These are phyloP conservation scores for Urocyon cinereoargenteus DNA, from an alignment of 2,797 vertebrate species.

Conservation along the genomic window DNA sequence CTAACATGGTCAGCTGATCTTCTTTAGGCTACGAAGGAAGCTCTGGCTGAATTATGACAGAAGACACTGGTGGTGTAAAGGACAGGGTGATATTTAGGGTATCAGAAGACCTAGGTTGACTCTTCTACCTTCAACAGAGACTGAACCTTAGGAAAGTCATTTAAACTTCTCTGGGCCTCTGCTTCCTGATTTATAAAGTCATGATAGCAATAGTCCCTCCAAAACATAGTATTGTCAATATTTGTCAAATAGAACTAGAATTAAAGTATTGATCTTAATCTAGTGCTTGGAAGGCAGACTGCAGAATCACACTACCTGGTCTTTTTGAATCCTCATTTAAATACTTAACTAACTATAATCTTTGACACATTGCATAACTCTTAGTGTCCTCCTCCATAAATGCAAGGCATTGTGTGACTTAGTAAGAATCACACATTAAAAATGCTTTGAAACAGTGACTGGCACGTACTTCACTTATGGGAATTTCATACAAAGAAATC, in stretches of 20 bases:
- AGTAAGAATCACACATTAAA: background rate
- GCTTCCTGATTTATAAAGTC: background rate
- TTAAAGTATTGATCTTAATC: background rate
- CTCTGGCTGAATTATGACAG: background rate
- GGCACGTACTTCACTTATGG: background rate
- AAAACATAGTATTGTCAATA: background rate
- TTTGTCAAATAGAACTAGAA: background rate
- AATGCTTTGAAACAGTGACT: background rate
- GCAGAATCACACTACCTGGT: background rate
- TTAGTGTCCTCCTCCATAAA: background rate
- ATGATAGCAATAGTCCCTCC: background rate
- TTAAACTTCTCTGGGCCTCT: background rate
- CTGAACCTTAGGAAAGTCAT: background rate
- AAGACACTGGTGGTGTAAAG: background rate
- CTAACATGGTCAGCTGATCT: background rate
- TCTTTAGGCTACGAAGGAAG: background rate
- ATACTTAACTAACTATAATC: background rate
- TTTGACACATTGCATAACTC: background rate
- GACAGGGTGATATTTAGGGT: background rate
- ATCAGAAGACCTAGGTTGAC: background rate
- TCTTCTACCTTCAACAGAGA: background rate
- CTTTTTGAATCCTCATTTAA: background rate
- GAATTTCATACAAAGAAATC: background rate
- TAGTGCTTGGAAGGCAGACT: background rate
- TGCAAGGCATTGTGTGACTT: background rate